phyloP scores from a whole-genome alignment of 92 coral and sea anemone species.

The Parazoanthus atlanticus region DNA sequence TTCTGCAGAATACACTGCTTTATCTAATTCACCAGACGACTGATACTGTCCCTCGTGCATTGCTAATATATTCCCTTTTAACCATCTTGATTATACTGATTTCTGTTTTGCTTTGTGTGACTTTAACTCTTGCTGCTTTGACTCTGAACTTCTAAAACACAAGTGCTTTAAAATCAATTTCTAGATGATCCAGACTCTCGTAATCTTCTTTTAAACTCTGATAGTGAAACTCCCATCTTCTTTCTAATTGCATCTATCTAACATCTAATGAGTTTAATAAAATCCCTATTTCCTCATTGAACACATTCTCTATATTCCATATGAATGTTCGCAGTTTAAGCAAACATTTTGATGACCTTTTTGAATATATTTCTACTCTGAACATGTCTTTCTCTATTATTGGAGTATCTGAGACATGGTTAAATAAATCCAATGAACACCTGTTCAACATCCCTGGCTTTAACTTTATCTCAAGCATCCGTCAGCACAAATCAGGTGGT shows the following conservation, averaged over 20 bases:
- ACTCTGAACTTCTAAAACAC: conserved; percentile 29
- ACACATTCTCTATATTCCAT: conserved; percentile 18
- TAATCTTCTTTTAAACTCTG: conserved; percentile 38
- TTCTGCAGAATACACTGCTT: conserved; percentile 44
- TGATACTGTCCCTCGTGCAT: conserved; percentile 46
- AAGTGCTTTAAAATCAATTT: conserved; percentile 21
- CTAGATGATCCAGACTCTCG: conserved; percentile 38
- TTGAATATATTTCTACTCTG: conserved; percentile 32
- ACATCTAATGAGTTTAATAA: conserved; percentile 14
- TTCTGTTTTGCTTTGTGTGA: conserved; percentile 42
- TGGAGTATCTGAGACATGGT: conserved; percentile 51
- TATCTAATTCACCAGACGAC: conserved; percentile 49
- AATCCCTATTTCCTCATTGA: neutral
- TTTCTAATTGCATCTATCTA: conserved; percentile 11
- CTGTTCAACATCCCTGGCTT: conserved; percentile 41
- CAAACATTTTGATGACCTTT: conserved; percentile 30
- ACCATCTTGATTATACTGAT: conserved; percentile 49
- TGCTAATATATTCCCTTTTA: conserved; percentile 45
- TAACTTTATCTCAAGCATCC: conserved; percentile 26
- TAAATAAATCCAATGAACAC: conserved; percentile 30
- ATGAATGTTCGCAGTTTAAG: conserved; percentile 14
- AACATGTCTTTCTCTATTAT: conserved; percentile 20
- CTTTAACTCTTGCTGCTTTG: conserved; percentile 32
- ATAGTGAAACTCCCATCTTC: conserved; percentile 16
- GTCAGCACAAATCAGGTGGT: conserved; percentile 45